These are phyloP conservation scores for Drosophila putrida DNA, from an alignment of 2,888 invertebrate species.

Conservation along the genomic window DNA sequence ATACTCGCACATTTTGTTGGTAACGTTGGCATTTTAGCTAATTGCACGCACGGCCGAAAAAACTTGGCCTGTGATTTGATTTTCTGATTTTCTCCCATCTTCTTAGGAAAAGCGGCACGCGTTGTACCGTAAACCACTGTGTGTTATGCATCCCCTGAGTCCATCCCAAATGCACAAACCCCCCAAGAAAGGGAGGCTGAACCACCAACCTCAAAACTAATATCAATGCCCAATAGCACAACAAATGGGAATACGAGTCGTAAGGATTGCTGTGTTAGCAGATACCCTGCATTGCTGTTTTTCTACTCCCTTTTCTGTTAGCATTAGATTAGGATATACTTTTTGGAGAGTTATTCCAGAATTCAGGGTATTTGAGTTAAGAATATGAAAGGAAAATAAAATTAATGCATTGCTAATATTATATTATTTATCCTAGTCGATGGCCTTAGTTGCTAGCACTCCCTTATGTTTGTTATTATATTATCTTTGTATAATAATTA, in stretches of 20 bases:
- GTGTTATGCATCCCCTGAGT: constrained; percentile 73
- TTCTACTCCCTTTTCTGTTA: no score
- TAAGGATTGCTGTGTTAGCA: background rate
- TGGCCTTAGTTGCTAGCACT: no score
- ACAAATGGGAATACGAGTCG: background rate
- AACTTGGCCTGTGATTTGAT: constrained; percentile 66
- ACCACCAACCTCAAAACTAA: constrained; percentile 31
- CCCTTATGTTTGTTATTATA: no score
- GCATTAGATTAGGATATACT: background rate
- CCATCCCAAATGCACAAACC: constrained; percentile 18
- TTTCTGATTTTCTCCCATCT: constrained; percentile 24
- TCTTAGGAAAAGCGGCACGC: constrained; percentile 51
- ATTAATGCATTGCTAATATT: no score
- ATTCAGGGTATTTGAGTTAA: background rate
- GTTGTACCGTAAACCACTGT: constrained; percentile 72
- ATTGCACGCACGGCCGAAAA: constrained; percentile 71
- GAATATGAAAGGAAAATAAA: background rate
- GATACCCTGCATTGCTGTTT: background rate
- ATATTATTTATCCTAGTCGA: no score
- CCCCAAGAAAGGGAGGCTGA: background rate
- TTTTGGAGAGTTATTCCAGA: background rate
- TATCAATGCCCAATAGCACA: constrained; percentile 21
- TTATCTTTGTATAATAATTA: no score
- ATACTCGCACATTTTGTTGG: constrained; percentile 57
- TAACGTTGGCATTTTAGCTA: constrained; percentile 65